Evolutionary conservation across 2,797 vertebrate species (phyloP).

Genomic region (Poecilia wingei): DNA sequence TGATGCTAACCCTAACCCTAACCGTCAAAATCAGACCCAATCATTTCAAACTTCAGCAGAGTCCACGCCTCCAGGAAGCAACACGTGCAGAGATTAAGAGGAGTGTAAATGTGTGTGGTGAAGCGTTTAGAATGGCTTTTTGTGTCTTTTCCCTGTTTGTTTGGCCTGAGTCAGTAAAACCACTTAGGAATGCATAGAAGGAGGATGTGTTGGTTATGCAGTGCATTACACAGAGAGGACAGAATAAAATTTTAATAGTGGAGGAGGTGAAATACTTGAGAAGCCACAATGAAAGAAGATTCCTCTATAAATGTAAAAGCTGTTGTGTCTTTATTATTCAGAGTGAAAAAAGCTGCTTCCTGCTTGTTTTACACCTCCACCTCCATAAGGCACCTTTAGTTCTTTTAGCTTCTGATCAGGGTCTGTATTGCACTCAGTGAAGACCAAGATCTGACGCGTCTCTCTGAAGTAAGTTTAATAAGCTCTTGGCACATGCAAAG

Average conservation of each 20-base stretch:
- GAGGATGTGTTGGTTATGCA: neutral
- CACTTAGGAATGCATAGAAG: neutral
- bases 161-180: neutral
- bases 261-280: neutral
- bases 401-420: slow-evolving; percentile 11
- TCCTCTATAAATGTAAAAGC: neutral
- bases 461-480: slow-evolving; percentile 70
- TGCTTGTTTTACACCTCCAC: neutral
- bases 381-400: neutral
- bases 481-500: slow-evolving; percentile 53
- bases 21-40: too few relatives aligned
- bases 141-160: neutral
- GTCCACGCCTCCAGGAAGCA: too few relatives aligned
- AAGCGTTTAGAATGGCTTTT: neutral
- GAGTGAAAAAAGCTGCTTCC: neutral
- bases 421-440: slow-evolving; percentile 41
- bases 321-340: neutral
- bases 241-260: neutral
- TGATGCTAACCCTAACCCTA: too few relatives aligned
- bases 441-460: slow-evolving; percentile 57
- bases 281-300: neutral
- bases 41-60: too few relatives aligned
- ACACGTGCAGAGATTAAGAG: neutral
- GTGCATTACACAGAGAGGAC: neutral
- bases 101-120: neutral